Conservation (phyloP, 1,140 invertebrate genomes). For the Drosophila kanapiae region DNA sequence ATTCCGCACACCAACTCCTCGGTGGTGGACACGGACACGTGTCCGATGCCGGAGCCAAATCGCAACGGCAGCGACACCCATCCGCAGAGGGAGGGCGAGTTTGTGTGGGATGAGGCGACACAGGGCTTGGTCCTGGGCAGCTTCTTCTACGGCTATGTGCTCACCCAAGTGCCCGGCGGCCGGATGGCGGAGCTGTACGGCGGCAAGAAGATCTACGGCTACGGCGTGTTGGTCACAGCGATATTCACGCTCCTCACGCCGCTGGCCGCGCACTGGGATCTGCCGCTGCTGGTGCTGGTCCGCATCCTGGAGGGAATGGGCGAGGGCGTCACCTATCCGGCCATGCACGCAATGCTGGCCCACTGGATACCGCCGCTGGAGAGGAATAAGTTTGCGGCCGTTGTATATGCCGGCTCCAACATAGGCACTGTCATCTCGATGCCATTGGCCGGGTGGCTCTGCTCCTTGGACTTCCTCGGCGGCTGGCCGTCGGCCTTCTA, state of each 20-base stretch:
- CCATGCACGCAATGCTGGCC: slow-evolving; percentile 93
- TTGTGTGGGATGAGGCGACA: slow-evolving; percentile 91
- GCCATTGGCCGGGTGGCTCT: slow-evolving; percentile 91
- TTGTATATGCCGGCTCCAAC: slow-evolving; percentile 90
- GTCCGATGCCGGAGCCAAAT: slow-evolving; percentile 84
- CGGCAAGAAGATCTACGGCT: slow-evolving; percentile 92
- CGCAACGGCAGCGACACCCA: slow-evolving; percentile 85
- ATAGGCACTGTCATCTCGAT: slow-evolving; percentile 91
- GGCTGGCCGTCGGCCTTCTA: slow-evolving; percentile 94
- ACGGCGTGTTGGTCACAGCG: slow-evolving; percentile 91
- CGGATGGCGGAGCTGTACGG: slow-evolving; percentile 92
- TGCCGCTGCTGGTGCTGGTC: slow-evolving; percentile 90
- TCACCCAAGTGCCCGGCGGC: slow-evolving; percentile 95
- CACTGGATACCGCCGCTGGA: slow-evolving; percentile 93
- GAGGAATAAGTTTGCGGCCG: slow-evolving; percentile 92
- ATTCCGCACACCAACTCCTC: slow-evolving; percentile 87
- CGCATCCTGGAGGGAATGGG: slow-evolving; percentile 94
- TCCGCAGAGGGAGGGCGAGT: slow-evolving; percentile 88
- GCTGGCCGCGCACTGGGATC: slow-evolving; percentile 90
- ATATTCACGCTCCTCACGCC: slow-evolving; percentile 92
- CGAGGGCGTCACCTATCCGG: slow-evolving; percentile 94
- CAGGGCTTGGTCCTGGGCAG: slow-evolving; percentile 93
- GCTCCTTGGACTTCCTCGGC: slow-evolving; percentile 88
- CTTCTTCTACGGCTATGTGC: slow-evolving; percentile 95
- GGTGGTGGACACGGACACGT: slow-evolving; percentile 87